phyloP scores from a whole-genome alignment of 1,140 invertebrate genomes.

The Drosophila neocordata region DNA sequence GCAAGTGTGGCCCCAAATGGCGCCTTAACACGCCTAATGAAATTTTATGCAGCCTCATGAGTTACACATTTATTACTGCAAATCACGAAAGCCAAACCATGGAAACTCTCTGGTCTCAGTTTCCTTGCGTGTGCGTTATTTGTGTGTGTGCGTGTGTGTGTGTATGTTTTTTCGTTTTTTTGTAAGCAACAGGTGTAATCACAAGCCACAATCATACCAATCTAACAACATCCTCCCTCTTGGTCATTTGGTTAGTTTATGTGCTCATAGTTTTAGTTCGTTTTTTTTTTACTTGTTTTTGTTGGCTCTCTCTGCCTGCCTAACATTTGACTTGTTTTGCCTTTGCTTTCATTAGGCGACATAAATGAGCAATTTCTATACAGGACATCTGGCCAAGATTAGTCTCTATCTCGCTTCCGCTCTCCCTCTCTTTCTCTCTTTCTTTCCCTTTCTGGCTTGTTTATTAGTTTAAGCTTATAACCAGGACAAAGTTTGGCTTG shows the following conservation, averaged over 20 bases:
- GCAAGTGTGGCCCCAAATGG: conserved; percentile 55
- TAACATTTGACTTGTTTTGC: background rate
- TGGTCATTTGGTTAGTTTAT: conserved; percentile 9
- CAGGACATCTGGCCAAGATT: conserved; percentile 7
- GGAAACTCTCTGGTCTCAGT: background rate
- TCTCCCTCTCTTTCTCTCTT: background rate
- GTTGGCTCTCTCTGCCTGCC: background rate
- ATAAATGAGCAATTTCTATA: conserved; percentile 17
- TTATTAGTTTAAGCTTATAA: conserved; percentile 40
- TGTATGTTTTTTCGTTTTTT: too few species aligned
- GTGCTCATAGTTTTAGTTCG: conserved; percentile 25
- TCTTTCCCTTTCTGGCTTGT: background rate
- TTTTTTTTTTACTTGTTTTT: conserved; percentile 23
- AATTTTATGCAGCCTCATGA: conserved; percentile 75
- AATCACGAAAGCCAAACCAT: conserved; percentile 52
- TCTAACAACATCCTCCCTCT: background rate
- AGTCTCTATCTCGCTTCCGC: background rate
- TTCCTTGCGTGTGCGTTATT: conserved; percentile 45
- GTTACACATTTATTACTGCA: conserved; percentile 64
- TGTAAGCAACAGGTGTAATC: conserved; percentile 57
- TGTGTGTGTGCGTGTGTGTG: too few species aligned
- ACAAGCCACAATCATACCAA: background rate
- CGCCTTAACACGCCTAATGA: conserved; percentile 72
- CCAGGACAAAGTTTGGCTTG: background rate
- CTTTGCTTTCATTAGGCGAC: conserved; percentile 6